Percentiles rank a stretch among this genome's conserved stretches.
Evolutionary conservation across 92 coral and sea anemone genomes (phyloP).

Genomic region (Meandrina meandrites): DNA sequence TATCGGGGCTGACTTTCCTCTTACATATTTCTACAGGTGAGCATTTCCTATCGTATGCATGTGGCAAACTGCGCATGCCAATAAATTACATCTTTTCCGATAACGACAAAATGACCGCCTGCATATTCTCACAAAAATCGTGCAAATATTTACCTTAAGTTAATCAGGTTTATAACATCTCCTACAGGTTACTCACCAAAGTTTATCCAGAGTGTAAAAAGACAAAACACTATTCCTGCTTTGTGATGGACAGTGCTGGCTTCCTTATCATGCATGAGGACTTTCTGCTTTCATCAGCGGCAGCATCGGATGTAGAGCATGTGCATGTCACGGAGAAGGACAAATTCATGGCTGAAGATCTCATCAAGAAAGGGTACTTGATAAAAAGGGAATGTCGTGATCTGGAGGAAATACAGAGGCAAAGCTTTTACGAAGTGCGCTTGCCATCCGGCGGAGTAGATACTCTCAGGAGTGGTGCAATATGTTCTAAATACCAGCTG

Average conservation of each 20-base stretch:
- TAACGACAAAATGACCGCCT: background rate
- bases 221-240: constrained; percentile 38
- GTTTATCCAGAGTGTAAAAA: constrained; percentile 57
- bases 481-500: constrained; percentile 35
- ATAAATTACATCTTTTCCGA: background rate
- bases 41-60: background rate
- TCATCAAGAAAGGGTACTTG: constrained; percentile 47
- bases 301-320: constrained; percentile 29
- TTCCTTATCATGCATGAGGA: constrained; percentile 57
- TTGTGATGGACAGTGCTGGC: constrained; percentile 66
- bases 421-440: constrained; percentile 59
- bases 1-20: constrained; percentile 65
- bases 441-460: constrained; percentile 11
- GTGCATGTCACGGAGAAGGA: constrained; percentile 63
- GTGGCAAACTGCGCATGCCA: background rate
- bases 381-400: constrained; percentile 45
- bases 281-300: constrained; percentile 51
- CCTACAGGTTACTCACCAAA: constrained; percentile 50
- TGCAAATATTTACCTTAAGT: background rate
- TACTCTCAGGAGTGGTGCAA: background rate
- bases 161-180: background rate
- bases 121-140: background rate
- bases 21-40: constrained; percentile 59
- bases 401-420: constrained; percentile 27
- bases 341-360: constrained; percentile 47